These are phyloP conservation scores for Anhinga anhinga DNA, from an alignment of 2,113 vertebrate genomes.

Conservation along the genomic window DNA sequence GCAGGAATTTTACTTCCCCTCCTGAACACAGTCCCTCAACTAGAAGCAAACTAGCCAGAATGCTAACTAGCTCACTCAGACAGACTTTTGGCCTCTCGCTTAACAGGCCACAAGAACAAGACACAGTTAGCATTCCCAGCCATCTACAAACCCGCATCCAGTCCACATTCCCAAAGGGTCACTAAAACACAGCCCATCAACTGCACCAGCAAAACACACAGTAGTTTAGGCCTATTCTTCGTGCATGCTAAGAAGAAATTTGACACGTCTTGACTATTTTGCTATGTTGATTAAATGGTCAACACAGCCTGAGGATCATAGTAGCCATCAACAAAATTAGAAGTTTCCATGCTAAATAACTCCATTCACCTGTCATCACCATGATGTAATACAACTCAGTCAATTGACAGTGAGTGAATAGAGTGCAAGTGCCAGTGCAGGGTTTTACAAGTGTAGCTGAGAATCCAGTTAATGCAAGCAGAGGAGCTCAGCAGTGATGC, in stretches of 20 bases:
- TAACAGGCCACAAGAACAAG: not conserved
- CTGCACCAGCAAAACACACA: not conserved
- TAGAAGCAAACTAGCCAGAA: not conserved
- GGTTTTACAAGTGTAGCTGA: not conserved
- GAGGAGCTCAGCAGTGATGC: not conserved
- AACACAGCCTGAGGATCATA: not conserved
- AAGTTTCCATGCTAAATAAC: not conserved
- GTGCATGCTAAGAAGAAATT: not conserved
- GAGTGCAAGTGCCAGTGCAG: not conserved
- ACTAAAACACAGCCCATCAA: not conserved
- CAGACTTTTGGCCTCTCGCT: not conserved
- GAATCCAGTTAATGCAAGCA: not conserved
- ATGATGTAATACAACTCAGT: not conserved
- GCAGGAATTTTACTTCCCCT: not conserved
- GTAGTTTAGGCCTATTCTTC: not conserved
- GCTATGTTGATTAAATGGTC: not conserved
- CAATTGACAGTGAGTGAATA: not conserved
- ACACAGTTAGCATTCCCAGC: not conserved
- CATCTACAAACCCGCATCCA: not conserved
- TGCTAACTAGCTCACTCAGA: not conserved
- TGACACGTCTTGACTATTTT: not conserved
- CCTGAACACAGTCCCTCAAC: not conserved
- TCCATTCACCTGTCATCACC: not conserved
- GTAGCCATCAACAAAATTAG: not conserved
- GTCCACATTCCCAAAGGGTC: not conserved